Conservation (phyloP, 2,797 vertebrate genomes). For the Enteromius afrohamiltoni region DNA sequence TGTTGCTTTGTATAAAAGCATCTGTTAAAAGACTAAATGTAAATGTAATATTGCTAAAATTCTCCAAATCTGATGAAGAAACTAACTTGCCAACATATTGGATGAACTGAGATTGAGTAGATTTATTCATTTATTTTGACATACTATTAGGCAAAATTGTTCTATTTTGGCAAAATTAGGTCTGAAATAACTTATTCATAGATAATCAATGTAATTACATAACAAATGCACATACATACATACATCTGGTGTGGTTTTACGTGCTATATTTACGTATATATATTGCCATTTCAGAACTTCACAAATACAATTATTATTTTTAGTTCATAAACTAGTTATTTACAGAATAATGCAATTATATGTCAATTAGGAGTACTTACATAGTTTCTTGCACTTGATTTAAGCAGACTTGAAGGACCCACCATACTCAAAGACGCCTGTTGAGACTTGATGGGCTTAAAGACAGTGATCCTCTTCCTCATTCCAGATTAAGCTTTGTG, state of each 20-base stretch:
- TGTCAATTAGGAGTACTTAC: constrained; percentile 21
- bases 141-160: too few species aligned
- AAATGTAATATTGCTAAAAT: too few species aligned
- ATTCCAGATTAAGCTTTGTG: not conserved
- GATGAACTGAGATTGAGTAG: too few species aligned
- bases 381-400: not conserved
- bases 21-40: too few species aligned
- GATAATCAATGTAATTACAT: not conserved
- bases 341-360: not conserved
- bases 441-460: constrained; percentile 10
- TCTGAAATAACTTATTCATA: not conserved
- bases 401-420: not conserved
- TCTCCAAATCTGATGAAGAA: too few species aligned
- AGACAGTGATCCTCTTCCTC: not conserved
- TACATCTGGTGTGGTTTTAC: not conserved
- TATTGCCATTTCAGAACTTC: not conserved
- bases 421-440: not conserved
- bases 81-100: too few species aligned
- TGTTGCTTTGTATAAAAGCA: too few species aligned
- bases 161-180: not conserved
- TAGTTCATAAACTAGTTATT: not conserved
- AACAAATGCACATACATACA: not conserved
- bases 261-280: not conserved
- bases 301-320: not conserved
- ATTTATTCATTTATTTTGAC: too few species aligned